phyloP scores from a whole-genome alignment of 2,888 invertebrate genomes.

The Pomacea canaliculata region DNA sequence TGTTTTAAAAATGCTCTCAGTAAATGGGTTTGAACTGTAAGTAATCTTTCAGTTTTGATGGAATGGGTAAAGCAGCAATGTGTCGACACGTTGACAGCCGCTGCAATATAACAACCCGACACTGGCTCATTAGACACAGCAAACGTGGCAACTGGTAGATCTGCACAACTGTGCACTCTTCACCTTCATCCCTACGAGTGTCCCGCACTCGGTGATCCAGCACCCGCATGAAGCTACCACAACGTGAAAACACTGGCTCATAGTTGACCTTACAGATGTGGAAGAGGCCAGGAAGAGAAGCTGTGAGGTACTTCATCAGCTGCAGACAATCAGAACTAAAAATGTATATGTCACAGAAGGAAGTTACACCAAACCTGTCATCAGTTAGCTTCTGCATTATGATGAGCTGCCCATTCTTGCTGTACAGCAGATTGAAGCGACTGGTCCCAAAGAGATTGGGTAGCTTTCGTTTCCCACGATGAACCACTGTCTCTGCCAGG shows the following conservation, averaged over 20 bases:
- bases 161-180: constrained; percentile 28
- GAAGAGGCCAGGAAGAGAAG: constrained; percentile 36
- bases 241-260: constrained; percentile 39
- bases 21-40: constrained; percentile 12
- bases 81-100: constrained; percentile 20
- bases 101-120: constrained; percentile 38
- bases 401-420: constrained; percentile 35
- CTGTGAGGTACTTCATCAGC: constrained; percentile 37
- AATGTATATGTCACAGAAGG: constrained; percentile 39
- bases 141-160: constrained; percentile 41
- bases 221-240: constrained; percentile 40
- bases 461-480: constrained; percentile 35
- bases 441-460: constrained; percentile 37
- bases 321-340: constrained; percentile 34
- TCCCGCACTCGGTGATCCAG: constrained; percentile 30
- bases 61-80: constrained; percentile 10
- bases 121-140: constrained; percentile 37
- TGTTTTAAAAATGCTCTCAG: background rate
- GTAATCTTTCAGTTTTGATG: constrained; percentile 13
- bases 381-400: constrained; percentile 42
- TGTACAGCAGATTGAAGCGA: constrained; percentile 37
- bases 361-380: constrained; percentile 36
- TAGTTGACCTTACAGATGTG: constrained; percentile 39
- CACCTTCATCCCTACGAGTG: constrained; percentile 2
- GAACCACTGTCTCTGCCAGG: constrained; percentile 14